Base-by-base conservation (phyloP, 2,888 invertebrate genomes). In the Metacarcinus magister region DNA sequence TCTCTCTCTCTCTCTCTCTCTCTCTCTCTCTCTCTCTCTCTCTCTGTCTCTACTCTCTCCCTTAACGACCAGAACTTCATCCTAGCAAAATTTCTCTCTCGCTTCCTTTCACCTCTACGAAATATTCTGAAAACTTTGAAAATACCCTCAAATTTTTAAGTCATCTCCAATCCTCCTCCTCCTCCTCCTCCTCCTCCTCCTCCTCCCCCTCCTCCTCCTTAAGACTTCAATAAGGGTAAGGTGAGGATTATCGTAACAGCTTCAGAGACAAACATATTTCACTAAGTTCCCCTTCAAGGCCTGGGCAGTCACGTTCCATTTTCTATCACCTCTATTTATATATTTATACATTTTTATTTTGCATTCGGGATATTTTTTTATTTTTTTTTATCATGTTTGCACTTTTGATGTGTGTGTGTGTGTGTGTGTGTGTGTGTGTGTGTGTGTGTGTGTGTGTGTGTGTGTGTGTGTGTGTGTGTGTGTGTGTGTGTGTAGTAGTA, bases 1-100 rank as follows among this genome's bases (percentile, higher is more conserved):
- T 82, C 82, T 82, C 82, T 82, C 82, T 82, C 32, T 10, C 32
- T 28, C 32, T 82, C 32, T 82, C 82, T 82, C 82, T 82, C 82
- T 82, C 82, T 82, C 82, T 82, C 82, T 82, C 82, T 82, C 67
- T 67, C 67, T 67, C 48, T 67, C 67, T 67, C 67, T 23, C 23
- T 67, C 67, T 19, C 23, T 19, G 7, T 54, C 7, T 54, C n/a
- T n/a, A n/a, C n/a, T n/a, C n/a, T n/a, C n/a, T n/a, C n/a, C n/a
- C n/a, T n/a, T n/a, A n/a, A n/a, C 54, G 54, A 54, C 54, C 67
- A 67, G n/a, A 67, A n/a, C 16, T 67, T 67, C n/a, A 10, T n/a
- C n/a, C 23, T 13, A n/a, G 67, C 67, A 67, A n/a, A 67, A 67
- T 67, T 10, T 82, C 82, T 82, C 82, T 13, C 28, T 82, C 19